Percentiles rank a stretch among this genome's conserved stretches.
Evolutionary conservation across 2,888 invertebrate species (phyloP).

Genomic region (Athalia cordata): DNA sequence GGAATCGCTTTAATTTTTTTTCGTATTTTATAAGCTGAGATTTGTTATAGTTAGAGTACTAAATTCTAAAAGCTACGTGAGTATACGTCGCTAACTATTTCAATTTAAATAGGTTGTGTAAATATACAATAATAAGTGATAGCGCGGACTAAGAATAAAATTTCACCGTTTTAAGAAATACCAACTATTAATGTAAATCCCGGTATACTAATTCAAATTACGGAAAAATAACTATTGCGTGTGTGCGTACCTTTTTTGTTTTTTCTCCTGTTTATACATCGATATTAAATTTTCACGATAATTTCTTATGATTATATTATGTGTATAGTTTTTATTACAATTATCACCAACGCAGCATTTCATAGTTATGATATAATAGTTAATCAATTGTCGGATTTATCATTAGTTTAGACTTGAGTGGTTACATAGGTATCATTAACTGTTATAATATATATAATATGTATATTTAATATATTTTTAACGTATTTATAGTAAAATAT

Average conservation of each 20-base stretch:
- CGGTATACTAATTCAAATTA: background rate
- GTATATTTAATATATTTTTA: conserved; percentile 42
- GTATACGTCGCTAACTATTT: conserved; percentile 12
- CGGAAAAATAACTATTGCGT: background rate
- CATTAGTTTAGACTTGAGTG: conserved; percentile 26
- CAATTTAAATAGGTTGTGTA: background rate
- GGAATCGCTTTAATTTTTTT: conserved; percentile 54
- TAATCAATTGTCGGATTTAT: background rate
- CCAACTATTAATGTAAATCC: background rate
- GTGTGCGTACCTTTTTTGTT: background rate
- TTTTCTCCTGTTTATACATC: background rate
- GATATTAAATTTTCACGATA: background rate
- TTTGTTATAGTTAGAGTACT: conserved; percentile 51
- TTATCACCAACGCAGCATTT: background rate
- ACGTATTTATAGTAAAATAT: conserved; percentile 40
- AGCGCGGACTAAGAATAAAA: too few species aligned
- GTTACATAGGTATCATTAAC: background rate
- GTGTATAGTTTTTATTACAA: background rate
- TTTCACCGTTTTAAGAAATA: too few species aligned
- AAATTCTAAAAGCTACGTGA: conserved; percentile 47
- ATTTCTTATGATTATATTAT: background rate
- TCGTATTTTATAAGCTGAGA: conserved; percentile 51
- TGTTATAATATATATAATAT: conserved; percentile 17
- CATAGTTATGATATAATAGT: background rate
- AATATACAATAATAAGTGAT: background rate